Percentiles rank a stretch among this genome's conserved stretches.
Conservation (phyloP, 2,113 vertebrate genomes). For the Apodemus sylvaticus region DNA sequence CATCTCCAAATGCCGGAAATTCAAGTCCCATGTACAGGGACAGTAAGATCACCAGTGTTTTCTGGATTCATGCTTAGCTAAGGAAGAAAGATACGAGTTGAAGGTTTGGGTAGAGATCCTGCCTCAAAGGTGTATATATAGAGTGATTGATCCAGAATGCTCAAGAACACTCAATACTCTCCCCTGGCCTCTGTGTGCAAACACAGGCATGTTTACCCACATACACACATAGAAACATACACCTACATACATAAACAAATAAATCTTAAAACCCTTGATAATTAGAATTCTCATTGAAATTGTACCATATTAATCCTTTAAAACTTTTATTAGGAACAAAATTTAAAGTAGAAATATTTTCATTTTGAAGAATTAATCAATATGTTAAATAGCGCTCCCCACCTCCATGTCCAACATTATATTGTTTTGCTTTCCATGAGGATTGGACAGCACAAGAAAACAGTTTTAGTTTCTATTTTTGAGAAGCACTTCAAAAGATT, state of each 20-base stretch:
- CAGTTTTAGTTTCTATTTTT: not conserved
- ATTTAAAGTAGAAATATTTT: not conserved
- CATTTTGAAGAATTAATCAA: conserved; percentile 40
- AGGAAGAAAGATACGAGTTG: not conserved
- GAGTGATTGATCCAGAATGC: not conserved
- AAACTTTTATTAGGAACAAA: not conserved
- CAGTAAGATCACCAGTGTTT: not conserved
- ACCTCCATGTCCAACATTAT: not conserved
- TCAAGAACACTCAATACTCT: not conserved
- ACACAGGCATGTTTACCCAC: no score
- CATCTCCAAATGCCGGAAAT: not conserved
- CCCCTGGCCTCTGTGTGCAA: not conserved
- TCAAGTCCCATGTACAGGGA: not conserved
- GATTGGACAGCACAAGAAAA: not conserved
- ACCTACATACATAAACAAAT: not conserved
- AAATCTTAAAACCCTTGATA: not conserved
- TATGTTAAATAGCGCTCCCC: not conserved
- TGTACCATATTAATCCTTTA: not conserved
- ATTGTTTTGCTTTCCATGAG: not conserved
- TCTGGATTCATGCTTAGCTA: not conserved
- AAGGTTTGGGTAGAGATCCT: not conserved
- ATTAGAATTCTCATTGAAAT: conserved; percentile 40
- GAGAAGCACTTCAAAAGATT: not conserved
- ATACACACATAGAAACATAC: not conserved
- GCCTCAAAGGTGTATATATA: not conserved